Evolutionary conservation across 2,113 vertebrate genomes (phyloP).

Genomic region (Ammodytes marinus): DNA sequence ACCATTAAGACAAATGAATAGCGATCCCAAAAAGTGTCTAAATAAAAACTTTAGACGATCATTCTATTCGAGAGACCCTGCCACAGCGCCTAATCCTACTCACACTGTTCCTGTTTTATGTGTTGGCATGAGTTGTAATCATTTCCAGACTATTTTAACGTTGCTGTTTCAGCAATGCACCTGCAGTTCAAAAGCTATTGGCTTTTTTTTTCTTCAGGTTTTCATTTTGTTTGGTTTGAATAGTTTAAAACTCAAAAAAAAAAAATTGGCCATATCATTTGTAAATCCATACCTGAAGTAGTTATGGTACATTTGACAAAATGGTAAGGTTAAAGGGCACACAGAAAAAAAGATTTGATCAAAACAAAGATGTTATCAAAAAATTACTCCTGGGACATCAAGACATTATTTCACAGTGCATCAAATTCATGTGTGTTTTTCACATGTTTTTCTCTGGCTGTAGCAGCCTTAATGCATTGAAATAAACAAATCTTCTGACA

Average conservation of each 20-base stretch:
- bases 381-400: background rate
- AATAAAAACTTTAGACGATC: background rate
- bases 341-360: too few species aligned
- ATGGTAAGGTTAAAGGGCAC: background rate
- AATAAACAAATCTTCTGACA: constrained; percentile 4
- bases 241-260: background rate
- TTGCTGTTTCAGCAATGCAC: background rate
- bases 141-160: background rate
- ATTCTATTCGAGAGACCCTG: background rate
- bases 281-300: background rate
- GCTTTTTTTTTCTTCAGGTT: background rate
- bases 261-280: background rate
- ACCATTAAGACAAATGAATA: background rate
- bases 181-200: background rate
- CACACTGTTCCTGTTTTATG: background rate
- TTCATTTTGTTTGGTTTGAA: background rate
- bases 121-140: background rate
- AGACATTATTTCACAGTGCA: background rate
- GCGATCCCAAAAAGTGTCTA: background rate
- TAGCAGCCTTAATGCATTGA: background rate
- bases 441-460: background rate
- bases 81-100: background rate
- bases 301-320: background rate
- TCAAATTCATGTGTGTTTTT: background rate
- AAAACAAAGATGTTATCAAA: background rate